Base-by-base conservation (phyloP, 2,888 invertebrate species). In the Mimas tiliae region DNA sequence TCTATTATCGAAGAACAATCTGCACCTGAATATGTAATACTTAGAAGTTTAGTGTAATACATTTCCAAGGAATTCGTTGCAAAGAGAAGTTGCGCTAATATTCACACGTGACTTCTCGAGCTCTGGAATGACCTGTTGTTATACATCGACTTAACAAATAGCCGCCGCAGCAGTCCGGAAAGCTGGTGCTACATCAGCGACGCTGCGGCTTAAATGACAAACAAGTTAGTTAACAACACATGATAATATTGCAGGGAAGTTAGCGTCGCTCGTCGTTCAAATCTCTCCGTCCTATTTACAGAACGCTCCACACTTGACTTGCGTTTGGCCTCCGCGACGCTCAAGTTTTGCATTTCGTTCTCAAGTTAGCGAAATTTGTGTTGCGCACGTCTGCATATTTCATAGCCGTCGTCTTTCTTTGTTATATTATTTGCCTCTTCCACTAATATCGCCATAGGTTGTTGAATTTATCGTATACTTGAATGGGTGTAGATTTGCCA, bases 351-450 rank as follows among this genome's bases (percentile, higher is more conserved):
- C 83, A 85, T 88, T 88, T 86, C 86, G 77, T 84, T 87, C 85
- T 83, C 81, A 84, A 88, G 87, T 89, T 88, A 86, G 87, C 81
- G 81, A 81, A 88, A 89, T 89, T 88, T 88, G 87, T 85, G 83
- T 82, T 78, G 84, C 77, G 82, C 85, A 87, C 85, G 87, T 83
- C 79, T 88, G 83, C 83, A 84, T 87, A 83, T 85, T 86, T 84
- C 78, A 84, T 80, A 76, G 72, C 72, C 64, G 76, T 71, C 74
- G 73, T 69, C 74, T 77, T 77, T 78, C 78, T 82, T 83, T 84
- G 78, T 82, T 79, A 76, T 77, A 76, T 79, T 80, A 79, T 79
- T 81, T 81, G 72, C 69, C 74, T 74, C 82, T 79, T 50, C 19
- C 48, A 38, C 14, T 16, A 34, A 50, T 48, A 42, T n/a, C 4